Base-by-base conservation (phyloP, 2,113 vertebrate genomes). In the Penelope pileata region DNA sequence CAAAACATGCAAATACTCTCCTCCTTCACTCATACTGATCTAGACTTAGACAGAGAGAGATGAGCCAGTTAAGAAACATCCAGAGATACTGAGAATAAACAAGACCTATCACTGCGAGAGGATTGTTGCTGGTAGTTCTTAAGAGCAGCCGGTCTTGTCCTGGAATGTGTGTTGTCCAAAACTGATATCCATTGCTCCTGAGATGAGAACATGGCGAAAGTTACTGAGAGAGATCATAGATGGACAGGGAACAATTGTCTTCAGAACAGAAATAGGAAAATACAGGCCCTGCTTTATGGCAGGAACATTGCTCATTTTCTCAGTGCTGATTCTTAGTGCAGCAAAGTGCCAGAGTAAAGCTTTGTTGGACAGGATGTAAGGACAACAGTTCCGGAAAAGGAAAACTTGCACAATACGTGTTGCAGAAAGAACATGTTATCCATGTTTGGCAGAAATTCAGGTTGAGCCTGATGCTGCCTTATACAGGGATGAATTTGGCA, bases 301-400 rank as follows among this genome's bases (percentile, higher is more conserved):
- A 88, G 79, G 48, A 93, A 23, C 4, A 6, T 30, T 54, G 42
- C 58, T 70, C 2, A 7, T 82, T 92, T 92, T 89, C 62, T 91
- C 66, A 17, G 26, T 72, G 40, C 69, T 72, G 40, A 15, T 87
- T 88, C 83, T 93, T 79, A 76, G 87, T 80, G 62, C 34, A 48
- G 66, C 62, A 60, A 30, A 47, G 29, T 45, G 53, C 53, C 70
- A 34, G 30, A 62, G 15, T 53, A 62, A 83, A 79, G 43, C 54
- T 86, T 77, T 83, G 17, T 62, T 85, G 85, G 34, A 38, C 63
- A 48, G 45, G 16, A 30, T 86, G 21, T 45, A 38, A 89, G 50
- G 59, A 48, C 21, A 54, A 6, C 23, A 42, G 32, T 45, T 93
- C 56, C 90, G 47, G 62, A 53, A 84, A 51, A 53, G 27, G 54